These are phyloP conservation scores for Digitonthophagus gazella DNA, from an alignment of 2,888 invertebrate species.

Conservation along the genomic window DNA sequence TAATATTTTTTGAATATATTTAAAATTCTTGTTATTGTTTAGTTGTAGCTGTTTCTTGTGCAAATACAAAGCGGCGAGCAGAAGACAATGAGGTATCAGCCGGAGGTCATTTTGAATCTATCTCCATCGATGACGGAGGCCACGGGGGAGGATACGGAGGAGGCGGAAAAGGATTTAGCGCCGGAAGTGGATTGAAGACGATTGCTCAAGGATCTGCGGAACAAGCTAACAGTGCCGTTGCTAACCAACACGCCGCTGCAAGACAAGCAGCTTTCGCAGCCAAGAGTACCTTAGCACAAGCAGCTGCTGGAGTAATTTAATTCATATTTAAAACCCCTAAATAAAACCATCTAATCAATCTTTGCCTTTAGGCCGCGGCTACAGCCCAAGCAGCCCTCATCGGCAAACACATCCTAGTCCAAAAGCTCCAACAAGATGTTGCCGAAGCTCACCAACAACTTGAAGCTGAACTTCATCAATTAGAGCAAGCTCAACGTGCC, in stretches of 20 bases:
- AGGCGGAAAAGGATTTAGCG: slow-evolving; percentile 47
- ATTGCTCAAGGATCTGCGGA: slow-evolving; percentile 67
- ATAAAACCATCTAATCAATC: background rate
- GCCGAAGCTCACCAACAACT: slow-evolving; percentile 67
- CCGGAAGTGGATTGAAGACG: slow-evolving; percentile 63
- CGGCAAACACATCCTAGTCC: slow-evolving; percentile 58
- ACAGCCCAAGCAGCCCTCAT: slow-evolving; percentile 65
- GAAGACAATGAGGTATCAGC: slow-evolving; percentile 32
- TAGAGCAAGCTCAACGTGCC: slow-evolving; percentile 71
- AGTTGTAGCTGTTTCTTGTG: slow-evolving; percentile 15
- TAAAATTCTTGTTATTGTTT: background rate
- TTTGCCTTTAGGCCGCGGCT: slow-evolving; percentile 56
- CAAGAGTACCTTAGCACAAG: slow-evolving; percentile 57
- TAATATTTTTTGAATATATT: background rate
- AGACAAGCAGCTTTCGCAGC: slow-evolving; percentile 71
- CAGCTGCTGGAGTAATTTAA: slow-evolving; percentile 22
- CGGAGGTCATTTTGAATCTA: slow-evolving; percentile 29
- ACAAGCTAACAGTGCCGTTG: slow-evolving; percentile 65
- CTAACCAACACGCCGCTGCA: slow-evolving; percentile 65
- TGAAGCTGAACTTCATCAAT: slow-evolving; percentile 69
- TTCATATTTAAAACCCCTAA: background rate
- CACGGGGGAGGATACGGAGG: slow-evolving; percentile 33
- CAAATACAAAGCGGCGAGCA: slow-evolving; percentile 14
- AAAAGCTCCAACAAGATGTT: slow-evolving; percentile 69
- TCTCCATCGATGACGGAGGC: slow-evolving; percentile 25